Evolutionary conservation across 2,797 vertebrate species (phyloP), one percentile per base, ranked within the genome.

Genomic region (Oreochromis grahami): DNA sequence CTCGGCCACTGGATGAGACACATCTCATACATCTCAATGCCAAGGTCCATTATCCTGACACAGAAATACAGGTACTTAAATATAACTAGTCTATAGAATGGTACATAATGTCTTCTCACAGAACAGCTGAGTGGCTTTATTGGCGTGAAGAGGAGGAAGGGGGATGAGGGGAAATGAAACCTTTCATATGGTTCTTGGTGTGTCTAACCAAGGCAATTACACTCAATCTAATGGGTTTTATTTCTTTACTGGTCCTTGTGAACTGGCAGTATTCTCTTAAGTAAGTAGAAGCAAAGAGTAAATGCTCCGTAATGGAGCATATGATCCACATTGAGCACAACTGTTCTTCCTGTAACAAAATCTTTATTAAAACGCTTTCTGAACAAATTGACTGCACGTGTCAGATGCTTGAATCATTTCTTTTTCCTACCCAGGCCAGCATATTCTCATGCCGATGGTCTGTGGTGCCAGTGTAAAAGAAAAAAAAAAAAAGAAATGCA

Each of bases 11-110:
- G 88, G 83, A 91, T 89, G 86, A 87, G 84, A 88, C 65, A 84
- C 86, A 90, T 79, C 76, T 84, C 77, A 88, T 76, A 85, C 86
- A 90, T 79, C 76, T 83, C 77, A 80, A 76, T 86, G 83, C 87
- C 88, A 89, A 88, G 83, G 83, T 85, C 86, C 83, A 94, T 95
- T 94, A 95, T 92, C 85, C 84, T 76, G 86, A 88, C 83, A 81
- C 51, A 78, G 79, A 93, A 91, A 93, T 85, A 63, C 80, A 92
- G 85, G 88, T 89, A 84, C 92, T 91, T 87, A 84, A 91, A 88
- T 56, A 63, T 92, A 88, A 92, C 88, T 65, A 45, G 70, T 85
- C 89, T 86, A 79, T 86, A 82, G 86, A 89, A 85, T 60, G 77
- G 84, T 76, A 45, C 81, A 79, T 91, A 83, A 88, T 91, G 85